Conservation (phyloP, 2,797 vertebrate species). For the Novumbra hubbsi region DNA sequence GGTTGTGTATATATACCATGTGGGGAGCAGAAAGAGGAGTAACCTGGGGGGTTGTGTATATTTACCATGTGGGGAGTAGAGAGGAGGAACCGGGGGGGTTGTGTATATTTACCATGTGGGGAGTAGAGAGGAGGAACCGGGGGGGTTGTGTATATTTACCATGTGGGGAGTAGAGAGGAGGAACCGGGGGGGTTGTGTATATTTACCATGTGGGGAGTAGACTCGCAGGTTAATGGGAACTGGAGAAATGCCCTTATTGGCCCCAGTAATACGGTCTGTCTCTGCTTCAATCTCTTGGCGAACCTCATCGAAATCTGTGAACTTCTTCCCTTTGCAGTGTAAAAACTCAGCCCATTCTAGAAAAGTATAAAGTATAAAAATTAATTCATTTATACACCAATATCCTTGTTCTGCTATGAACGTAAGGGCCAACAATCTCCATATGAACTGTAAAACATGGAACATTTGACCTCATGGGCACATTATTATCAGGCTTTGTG, state of each 20-base stretch:
- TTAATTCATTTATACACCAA: background rate
- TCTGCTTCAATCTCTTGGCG: conserved; percentile 92
- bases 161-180: background rate
- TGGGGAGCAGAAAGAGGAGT: background rate
- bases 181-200: background rate
- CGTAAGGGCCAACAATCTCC: too few species aligned
- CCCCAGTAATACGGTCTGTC: conserved; percentile 88
- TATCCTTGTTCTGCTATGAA: conserved; percentile 17
- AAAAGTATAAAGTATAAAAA: background rate
- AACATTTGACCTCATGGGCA: too few species aligned
- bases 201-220: conserved; percentile 89
- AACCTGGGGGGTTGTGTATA: background rate
- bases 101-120: too few species aligned
- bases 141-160: too few species aligned
- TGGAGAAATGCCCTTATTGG: conserved; percentile 93
- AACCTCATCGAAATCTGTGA: conserved; percentile 96
- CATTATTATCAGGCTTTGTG: too few species aligned
- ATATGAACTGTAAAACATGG: too few species aligned
- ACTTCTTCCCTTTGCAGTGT: conserved; percentile 94
- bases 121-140: too few species aligned
- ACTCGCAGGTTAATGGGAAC: conserved; percentile 93
- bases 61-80: conserved; percentile 91
- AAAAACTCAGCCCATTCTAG: conserved; percentile 94
- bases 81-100: too few species aligned
- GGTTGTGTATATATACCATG: too few species aligned